Percentiles rank a stretch among this genome's conserved stretches.
Evolutionary conservation across 2,797 vertebrate genomes (phyloP).

Genomic region (Ficedula albicollis): DNA sequence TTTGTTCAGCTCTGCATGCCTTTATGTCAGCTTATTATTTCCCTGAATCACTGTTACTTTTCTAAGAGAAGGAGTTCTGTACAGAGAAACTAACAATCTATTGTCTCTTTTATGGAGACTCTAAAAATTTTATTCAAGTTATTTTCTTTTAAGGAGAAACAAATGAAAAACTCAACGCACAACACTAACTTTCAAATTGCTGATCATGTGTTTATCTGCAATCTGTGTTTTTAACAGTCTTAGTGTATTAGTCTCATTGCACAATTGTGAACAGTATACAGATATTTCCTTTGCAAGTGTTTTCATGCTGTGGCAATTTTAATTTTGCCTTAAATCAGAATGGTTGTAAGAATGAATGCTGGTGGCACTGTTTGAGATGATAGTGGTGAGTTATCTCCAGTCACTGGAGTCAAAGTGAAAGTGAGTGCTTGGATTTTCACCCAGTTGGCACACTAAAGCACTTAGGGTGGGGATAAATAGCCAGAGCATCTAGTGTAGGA

Average conservation of each 20-base stretch:
- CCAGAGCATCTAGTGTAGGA: not conserved
- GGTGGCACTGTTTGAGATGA: not conserved
- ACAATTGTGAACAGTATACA: not conserved
- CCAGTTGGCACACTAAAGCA: not conserved
- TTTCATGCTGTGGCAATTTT: not conserved
- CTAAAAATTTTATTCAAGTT: not conserved
- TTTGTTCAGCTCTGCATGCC: not conserved
- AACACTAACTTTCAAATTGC: not conserved
- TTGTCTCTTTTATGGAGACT: not conserved
- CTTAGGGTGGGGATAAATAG: not conserved
- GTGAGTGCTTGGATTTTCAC: not conserved
- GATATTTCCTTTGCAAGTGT: not conserved
- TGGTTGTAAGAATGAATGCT: not conserved
- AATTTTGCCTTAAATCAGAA: not conserved
- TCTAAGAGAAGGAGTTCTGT: not conserved
- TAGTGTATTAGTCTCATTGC: not conserved
- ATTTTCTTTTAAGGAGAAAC: not conserved
- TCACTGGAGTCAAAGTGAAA: not conserved
- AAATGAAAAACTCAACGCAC: not conserved
- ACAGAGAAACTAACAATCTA: not conserved
- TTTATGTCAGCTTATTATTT: not conserved
- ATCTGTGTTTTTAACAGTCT: not conserved
- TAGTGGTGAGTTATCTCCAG: not conserved
- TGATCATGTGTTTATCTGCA: not conserved
- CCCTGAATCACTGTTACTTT: not conserved